Base-by-base conservation (phyloP, 2,113 vertebrate genomes). In the Carassius carassius region DNA sequence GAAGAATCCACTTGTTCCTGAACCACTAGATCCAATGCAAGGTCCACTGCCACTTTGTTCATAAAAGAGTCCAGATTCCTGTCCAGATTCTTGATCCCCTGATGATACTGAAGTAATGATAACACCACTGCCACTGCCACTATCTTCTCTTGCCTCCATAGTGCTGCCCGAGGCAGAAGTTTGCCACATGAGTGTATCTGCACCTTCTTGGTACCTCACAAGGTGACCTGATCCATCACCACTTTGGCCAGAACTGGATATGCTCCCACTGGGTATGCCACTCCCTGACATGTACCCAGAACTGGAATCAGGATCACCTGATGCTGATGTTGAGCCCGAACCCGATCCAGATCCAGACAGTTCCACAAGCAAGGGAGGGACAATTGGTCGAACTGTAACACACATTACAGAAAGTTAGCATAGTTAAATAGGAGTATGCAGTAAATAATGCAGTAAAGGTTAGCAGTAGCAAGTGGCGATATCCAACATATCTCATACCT, bases 351-450 rank as follows among this genome's bases (percentile, higher is more conserved):
- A 85, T 5, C 87, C 93, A 0, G 94, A 92, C 49, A 56, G 84
- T 79, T 91, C 92, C 76, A 0, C 89, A 54, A 63, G 44, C 19
- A 91, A 83, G 72, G 94, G 90, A 88, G 94, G 91, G 89, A 92
- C 90, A 19, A 88, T 86, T 78, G 94, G 92, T 69, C 21, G 86
- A 79, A 84, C 96, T 98, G 91, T 2, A 87, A 83, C 67, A 72
- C 3, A 72, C 16, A 72, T 54, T 2, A 51, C 11, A 83, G 12
- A 63, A 81, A 17, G 10, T 69, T 19, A 32, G 3, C 11, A 51
- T 5, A 41, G 14, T 37, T 63, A 5, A 67, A 32, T 78, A 21
- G 84, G 60, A 60, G n/a, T n/a, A n/a, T n/a, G n/a, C n/a, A n/a
- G n/a, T n/a, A 35, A 23, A 47, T 78, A 29, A 29, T 80, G 12